Percentiles rank a stretch among this genome's conserved stretches.
phyloP scores from a whole-genome alignment of 2,888 invertebrate genomes.

The Sarcophaga subvicina region DNA sequence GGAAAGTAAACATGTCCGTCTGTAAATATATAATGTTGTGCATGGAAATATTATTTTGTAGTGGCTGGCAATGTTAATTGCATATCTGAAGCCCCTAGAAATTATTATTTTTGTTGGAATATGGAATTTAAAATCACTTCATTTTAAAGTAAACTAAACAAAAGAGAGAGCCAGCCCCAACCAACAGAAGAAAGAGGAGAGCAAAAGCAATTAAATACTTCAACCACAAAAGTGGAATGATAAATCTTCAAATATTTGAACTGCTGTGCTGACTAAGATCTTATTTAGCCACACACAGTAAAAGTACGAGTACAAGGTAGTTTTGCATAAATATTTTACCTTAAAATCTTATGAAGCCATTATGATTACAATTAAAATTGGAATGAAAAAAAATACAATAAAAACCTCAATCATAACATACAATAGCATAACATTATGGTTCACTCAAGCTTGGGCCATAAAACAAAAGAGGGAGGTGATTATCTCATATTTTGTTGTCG shows the following conservation, averaged over 20 bases:
- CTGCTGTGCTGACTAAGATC: too few species aligned
- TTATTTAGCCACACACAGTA: background rate
- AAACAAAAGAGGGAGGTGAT: background rate
- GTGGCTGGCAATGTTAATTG: slow-evolving; percentile 47
- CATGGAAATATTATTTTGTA: slow-evolving; percentile 47
- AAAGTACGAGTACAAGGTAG: background rate
- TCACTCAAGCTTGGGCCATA: background rate
- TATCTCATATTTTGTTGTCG: background rate
- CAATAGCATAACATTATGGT: background rate
- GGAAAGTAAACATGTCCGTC: background rate
- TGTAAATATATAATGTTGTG: too few species aligned
- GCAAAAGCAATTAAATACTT: slow-evolving; percentile 52
- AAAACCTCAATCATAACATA: background rate
- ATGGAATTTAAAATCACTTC: slow-evolving; percentile 55
- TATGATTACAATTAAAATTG: background rate
- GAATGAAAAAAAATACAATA: background rate
- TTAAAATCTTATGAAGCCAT: background rate
- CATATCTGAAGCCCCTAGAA: background rate
- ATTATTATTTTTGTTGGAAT: slow-evolving; percentile 37
- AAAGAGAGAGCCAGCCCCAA: background rate
- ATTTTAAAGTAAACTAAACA: slow-evolving; percentile 26
- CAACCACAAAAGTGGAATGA: slow-evolving; percentile 3
- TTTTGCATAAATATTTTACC: background rate
- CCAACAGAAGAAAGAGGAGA: too few species aligned
- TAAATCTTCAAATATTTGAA: background rate